Percentiles rank a stretch among this genome's conserved stretches.
Conservation (phyloP, 2,797 vertebrate species). For the Graptemys geographica region DNA sequence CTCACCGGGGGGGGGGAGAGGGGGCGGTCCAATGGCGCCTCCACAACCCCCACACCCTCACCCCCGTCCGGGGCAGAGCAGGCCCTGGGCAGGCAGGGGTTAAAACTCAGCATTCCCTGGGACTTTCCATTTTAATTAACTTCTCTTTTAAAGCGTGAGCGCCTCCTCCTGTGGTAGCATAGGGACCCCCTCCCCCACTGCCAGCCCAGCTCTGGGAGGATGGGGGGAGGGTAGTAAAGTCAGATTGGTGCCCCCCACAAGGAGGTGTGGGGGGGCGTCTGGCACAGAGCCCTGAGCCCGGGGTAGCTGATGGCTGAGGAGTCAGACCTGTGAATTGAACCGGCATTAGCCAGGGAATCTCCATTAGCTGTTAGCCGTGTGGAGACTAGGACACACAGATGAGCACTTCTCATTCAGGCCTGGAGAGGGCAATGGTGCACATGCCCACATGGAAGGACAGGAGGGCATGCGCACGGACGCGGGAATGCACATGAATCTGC, state of each 20-base stretch:
- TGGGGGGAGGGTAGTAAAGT: too few relatives aligned
- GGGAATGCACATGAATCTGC: not conserved
- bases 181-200: not conserved
- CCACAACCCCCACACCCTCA: too few relatives aligned
- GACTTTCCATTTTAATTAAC: not conserved
- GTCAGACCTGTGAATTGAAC: not conserved
- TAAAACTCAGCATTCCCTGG: not conserved
- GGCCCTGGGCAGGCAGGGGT: not conserved
- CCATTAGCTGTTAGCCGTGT: not conserved
- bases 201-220: not conserved
- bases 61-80: not conserved
- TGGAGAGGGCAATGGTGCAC: not conserved
- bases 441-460: not conserved
- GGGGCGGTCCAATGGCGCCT: not conserved
- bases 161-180: not conserved
- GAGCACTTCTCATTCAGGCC: not conserved
- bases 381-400: not conserved
- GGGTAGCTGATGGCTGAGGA: not conserved
- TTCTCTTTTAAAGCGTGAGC: not conserved
- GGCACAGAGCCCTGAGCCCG: not conserved
- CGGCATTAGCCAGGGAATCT: not conserved
- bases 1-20: too few relatives aligned
- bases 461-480: not conserved
- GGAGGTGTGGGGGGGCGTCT: not conserved
- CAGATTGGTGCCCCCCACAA: not conserved